Evolutionary conservation across 1,140 invertebrate genomes (phyloP), one percentile per base, ranked within the genome.

Genomic region (Eciton burchellii): DNA sequence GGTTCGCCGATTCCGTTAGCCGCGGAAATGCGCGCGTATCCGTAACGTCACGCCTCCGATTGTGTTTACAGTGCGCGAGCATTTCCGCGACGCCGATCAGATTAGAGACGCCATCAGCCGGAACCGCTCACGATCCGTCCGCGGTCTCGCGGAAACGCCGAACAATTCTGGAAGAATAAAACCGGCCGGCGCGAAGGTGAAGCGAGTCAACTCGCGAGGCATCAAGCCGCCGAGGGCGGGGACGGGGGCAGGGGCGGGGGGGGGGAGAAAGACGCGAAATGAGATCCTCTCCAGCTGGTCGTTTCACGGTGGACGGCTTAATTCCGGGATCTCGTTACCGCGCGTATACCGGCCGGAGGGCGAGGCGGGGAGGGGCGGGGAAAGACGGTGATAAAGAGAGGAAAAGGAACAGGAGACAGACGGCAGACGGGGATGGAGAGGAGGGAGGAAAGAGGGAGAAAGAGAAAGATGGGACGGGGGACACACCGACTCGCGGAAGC

Each of bases 271-370:
- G 43, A 73, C 43, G 52, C 35, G 35, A 49, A 66, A 83, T 21
- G 54, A 63, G 52, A 82, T 74, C 52, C 14, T 82, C 52, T 41
- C 52, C 60, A 74, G 63, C 57, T 73, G 54, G 72, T 84, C 74
- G 76, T 84, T 86, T 86, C 47, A 70, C 41, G 60, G 41, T 62
- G 70, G 71, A 74, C 65, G 62, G 63, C 45, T 81, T 86, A 87
- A 86, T 87, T 86, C 70, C 63, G 47, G 47, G 43, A 74, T 81
- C 84, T 84, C 54, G 81, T 86, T 86, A 81, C 56, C 8, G 41
- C 29, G 45, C 65, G 35, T 29, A 35, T 35, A 41, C 14, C 24
- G 62, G 29, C 65, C 45, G 26, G 19, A 66, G 12, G 24, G 35
- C 14, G 45, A 24, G n/a, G 21, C 59, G 60, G 45, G 49, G 71